Evolutionary conservation across 2,888 invertebrate species (phyloP), one percentile per base, ranked within the genome.

Genomic region (Amiota mariae): DNA sequence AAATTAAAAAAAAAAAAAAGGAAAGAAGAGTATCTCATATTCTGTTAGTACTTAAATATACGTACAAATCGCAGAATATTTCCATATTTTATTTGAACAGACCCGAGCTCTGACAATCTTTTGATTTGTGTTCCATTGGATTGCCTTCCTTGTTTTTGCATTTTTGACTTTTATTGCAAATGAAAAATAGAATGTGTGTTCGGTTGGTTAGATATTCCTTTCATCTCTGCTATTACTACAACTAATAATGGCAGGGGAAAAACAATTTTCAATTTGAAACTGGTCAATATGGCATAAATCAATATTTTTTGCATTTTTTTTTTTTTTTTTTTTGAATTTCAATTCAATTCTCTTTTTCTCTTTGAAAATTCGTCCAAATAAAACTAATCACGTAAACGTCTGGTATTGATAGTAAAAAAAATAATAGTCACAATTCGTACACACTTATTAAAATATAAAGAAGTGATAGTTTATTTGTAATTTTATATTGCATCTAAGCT

Each of bases 241-340:
- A 24, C 18, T 48, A 59, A 59, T 70, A 59, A 59, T 57, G 15
- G 59, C 18, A 20, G 46, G 8, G 18, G 20, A 72, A 67, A 64
- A 67, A 72, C 68, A 74, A 74, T 72, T 76, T 76, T 74, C 74
- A 76, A 74, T 76, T 75, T 74, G 61, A 63, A 73, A 64, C 64
- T 76, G 73, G 71, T 73, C 59, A 74, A 74, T 70, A 72, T 68
- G 72, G 73, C 73, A 76, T 76, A 76, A 76, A 76, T 76, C 76
- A 76, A 76, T 76, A 74, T 72, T 67, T 61, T 72, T 72, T 64
- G 9, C 49, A n/a, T n/a, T n/a, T n/a, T n/a, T n/a, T n/a, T n/a
- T n/a, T n/a, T n/a, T n/a, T n/a, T n/a, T 71, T 59, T 63, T 20
- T 56, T 46, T 61, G 63, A 9, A 59, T 13, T 36, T 36, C 36